Conservation (phyloP, 1,140 invertebrate genomes). For the Camponotus floridanus region DNA sequence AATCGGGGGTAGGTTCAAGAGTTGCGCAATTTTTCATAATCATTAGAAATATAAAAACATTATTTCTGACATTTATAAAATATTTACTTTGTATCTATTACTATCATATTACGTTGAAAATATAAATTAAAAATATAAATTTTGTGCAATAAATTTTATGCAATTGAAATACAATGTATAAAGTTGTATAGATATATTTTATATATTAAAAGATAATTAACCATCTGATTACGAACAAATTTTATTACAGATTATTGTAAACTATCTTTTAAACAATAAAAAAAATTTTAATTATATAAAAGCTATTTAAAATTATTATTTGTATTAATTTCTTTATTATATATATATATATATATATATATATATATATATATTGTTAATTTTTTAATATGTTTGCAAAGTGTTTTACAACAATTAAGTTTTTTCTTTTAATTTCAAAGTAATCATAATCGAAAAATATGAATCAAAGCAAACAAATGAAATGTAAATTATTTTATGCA, state of each 20-base stretch:
- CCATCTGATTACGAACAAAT: background rate
- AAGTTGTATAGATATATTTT: background rate
- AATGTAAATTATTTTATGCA: conserved; percentile 33
- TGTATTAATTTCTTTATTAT: background rate
- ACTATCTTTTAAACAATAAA: background rate
- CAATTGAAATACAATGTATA: background rate
- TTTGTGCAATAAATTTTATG: background rate
- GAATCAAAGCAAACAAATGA: background rate
- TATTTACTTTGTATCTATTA: background rate
- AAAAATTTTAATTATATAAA: background rate
- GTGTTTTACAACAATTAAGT: background rate
- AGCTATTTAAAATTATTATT: too few species aligned
- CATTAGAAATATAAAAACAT: background rate
- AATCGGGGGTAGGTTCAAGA: background rate
- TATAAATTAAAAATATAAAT: conserved; percentile 2
- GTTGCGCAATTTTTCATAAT: conserved; percentile 43
- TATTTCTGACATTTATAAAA: background rate
- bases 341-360: too few species aligned
- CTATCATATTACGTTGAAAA: background rate
- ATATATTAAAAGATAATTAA: background rate
- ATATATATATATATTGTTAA: background rate
- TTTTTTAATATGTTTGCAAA: background rate
- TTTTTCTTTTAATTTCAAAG: background rate
- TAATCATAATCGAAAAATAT: background rate
- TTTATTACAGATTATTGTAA: conserved; percentile 1